Evolutionary conservation across 2,113 vertebrate species (phyloP).

Genomic region (Sebastes fasciatus): DNA sequence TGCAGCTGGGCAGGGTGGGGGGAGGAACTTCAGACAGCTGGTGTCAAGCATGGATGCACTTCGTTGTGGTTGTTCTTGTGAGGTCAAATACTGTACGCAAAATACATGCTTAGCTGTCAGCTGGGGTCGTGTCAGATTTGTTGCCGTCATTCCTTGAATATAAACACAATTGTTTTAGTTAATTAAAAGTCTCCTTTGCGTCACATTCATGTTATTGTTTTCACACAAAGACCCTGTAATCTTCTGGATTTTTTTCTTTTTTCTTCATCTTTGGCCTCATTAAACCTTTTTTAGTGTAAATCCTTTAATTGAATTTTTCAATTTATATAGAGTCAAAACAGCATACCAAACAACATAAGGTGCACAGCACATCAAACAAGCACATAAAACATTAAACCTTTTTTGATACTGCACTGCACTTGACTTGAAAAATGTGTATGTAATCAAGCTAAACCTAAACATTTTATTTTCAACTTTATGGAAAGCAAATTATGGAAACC

Average conservation of each 20-base stretch:
- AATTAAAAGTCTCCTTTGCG: background rate
- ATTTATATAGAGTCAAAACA: no score
- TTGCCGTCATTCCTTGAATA: background rate
- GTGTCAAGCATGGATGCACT: constrained; percentile 57
- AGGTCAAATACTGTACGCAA: constrained; percentile 43
- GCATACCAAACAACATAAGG: no score
- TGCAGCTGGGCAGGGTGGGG: constrained; percentile 42
- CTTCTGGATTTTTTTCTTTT: background rate
- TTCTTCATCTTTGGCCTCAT: background rate
- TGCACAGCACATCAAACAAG: no score
- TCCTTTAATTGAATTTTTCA: no score
- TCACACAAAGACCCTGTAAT: background rate
- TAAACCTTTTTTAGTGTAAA: background rate
- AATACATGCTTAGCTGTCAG: constrained; percentile 11
- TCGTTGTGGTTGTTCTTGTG: constrained; percentile 56
- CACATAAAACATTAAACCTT: no score
- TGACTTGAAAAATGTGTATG: background rate
- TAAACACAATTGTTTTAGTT: background rate
- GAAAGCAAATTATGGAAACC: background rate
- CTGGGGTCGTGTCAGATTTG: background rate
- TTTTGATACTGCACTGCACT: no score
- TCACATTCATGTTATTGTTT: background rate
- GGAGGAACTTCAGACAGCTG: constrained; percentile 46
- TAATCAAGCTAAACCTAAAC: background rate
- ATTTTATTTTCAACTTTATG: background rate